Conservation (phyloP, 2,113 vertebrate genomes). For the Rhinolophus sinicus region DNA sequence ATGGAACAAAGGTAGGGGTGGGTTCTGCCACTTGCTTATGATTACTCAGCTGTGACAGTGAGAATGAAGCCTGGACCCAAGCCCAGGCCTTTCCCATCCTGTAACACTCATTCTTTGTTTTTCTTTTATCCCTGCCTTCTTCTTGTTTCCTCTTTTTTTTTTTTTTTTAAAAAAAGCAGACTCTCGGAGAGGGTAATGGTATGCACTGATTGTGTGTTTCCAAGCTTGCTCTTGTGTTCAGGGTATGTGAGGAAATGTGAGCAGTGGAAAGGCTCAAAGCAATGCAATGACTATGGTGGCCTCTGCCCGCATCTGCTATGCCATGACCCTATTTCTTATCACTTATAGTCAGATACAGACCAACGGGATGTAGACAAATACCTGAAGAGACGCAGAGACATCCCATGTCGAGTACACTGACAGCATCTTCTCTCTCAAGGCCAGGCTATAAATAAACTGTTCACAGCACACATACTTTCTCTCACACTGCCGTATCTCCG, state of each 20-base stretch:
- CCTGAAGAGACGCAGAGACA: not conserved
- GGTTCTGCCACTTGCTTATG: not conserved
- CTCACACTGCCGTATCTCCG: not conserved
- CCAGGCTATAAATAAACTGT: constrained; percentile 58
- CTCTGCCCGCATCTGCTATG: not conserved
- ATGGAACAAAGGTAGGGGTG: not conserved
- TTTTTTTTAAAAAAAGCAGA: not conserved
- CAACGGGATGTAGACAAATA: not conserved
- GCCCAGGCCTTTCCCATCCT: not conserved
- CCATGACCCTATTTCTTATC: not conserved
- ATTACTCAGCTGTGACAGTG: not conserved
- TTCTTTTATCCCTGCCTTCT: not conserved
- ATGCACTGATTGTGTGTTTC: not conserved
- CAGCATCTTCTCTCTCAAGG: not conserved
- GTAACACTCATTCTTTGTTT: not conserved
- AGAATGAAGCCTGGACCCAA: not conserved
- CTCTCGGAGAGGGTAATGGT: not conserved
- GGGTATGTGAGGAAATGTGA: not conserved
- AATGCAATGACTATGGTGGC: not conserved
- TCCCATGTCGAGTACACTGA: not conserved
- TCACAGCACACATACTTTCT: not conserved
- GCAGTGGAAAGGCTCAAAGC: not conserved
- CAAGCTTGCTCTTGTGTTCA: not conserved
- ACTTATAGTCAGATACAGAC: not conserved
- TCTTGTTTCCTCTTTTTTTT: not conserved